Percentiles rank a stretch among this genome's conserved stretches.
Conservation (phyloP, 2,113 vertebrate species). For the Cheilinus undulatus region DNA sequence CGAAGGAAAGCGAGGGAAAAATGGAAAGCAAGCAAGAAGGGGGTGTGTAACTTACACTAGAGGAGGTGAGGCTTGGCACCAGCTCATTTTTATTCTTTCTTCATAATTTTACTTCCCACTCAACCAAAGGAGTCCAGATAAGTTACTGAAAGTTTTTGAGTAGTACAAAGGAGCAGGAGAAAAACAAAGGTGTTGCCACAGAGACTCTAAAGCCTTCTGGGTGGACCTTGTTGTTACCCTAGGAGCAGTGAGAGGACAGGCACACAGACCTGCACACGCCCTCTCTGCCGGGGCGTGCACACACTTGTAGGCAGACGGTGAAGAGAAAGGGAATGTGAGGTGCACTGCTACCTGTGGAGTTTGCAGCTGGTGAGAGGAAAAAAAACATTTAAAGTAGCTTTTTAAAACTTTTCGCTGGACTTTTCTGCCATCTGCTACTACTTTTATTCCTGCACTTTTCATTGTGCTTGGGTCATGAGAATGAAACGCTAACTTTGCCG, state of each 20-base stretch:
- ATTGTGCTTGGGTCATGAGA: constrained; percentile 32
- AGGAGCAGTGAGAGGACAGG: constrained; percentile 56
- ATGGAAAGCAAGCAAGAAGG: constrained; percentile 41
- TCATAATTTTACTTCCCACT: constrained; percentile 16
- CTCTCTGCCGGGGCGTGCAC: constrained; percentile 64
- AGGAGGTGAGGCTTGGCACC: constrained; percentile 60
- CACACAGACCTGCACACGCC: constrained; percentile 63
- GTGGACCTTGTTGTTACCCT: constrained; percentile 64
- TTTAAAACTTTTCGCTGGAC: constrained; percentile 35
- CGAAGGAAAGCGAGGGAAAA: constrained; percentile 58
- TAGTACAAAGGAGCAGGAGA: background rate
- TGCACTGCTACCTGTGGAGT: constrained; percentile 60
- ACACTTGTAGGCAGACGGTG: constrained; percentile 69
- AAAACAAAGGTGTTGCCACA: constrained; percentile 31
- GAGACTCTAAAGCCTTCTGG: constrained; percentile 28
- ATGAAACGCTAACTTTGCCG: constrained; percentile 60
- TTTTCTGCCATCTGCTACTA: constrained; percentile 22
- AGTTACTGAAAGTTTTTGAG: constrained; percentile 6
- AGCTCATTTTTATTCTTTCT: constrained; percentile 32
- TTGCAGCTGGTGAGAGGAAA: constrained; percentile 45
- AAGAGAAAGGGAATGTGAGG: constrained; percentile 54
- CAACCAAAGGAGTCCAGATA: background rate
- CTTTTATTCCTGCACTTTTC: background rate
- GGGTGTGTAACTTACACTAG: constrained; percentile 41
- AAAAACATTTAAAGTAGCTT: constrained; percentile 25